Evolutionary conservation across 2,113 vertebrate species (phyloP), one percentile per base, ranked within the genome.

Genomic region (Periophthalmus modestus): DNA sequence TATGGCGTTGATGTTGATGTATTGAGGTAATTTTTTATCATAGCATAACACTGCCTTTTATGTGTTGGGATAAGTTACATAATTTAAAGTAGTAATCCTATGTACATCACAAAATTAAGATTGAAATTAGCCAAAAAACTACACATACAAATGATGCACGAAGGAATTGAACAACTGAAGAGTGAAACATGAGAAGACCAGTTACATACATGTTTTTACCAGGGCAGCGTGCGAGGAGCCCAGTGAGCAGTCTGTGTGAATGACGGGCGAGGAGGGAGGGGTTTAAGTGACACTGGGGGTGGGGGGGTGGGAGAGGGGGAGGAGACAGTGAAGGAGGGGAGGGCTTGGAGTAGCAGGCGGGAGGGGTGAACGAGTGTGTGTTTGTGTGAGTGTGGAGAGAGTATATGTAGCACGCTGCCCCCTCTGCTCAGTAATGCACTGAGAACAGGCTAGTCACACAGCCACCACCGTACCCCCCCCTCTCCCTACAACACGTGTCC

Each of bases 321-420:
- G 85, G 83, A 79, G 73, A 81, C 61, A 71, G 57, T 66, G 54
- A 84, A 75, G 81, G 68, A 74, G 54, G 82, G 88, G 84, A 80
- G 88, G 87, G 78, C 82, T 86, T 78, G 88, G 84, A 69, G 77
- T 78, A 81, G 87, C 77, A 71, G 77, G 73, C 74, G 50, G 1
- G 23, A 58, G 23, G 73, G 16, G 67, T 43, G 61, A 11, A 67
- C 47, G 43, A 28, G 69, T 19, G 34, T 55, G 3, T 2, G 48
- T 19, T 18, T 1, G 66, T 16, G 18, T 2, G 63, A 33, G n/a
- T n/a, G n/a, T n/a, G n/a, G 69, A 48, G 75, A 69, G 87, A 87
- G 80, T 36, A 63, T 87, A 82, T 87, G 86, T 87, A 90, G 87
- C 89, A 87, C 65, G 79, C 79, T 92, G 90, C 87, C 71, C 82